Evolutionary conservation across 2,113 vertebrate species (phyloP).

Genomic region (Microtus richardsoni): DNA sequence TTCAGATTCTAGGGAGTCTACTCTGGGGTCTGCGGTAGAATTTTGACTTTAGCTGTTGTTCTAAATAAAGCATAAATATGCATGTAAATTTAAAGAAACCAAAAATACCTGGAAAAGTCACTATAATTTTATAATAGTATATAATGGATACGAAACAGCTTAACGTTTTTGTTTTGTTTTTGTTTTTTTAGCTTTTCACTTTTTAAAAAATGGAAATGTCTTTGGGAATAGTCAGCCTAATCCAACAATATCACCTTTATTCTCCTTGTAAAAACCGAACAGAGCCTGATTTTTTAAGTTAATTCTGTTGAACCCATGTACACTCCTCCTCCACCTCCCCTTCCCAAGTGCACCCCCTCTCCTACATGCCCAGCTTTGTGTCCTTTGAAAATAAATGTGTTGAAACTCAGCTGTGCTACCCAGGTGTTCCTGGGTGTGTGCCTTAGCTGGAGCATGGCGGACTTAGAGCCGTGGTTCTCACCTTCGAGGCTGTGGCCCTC

Average conservation of each 20-base stretch:
- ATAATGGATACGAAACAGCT: neutral
- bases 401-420: neutral
- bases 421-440: too few relatives aligned
- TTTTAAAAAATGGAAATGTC: conserved; percentile 22
- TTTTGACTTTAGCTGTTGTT: neutral
- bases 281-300: neutral
- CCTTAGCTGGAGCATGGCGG: neutral
- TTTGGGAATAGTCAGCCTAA: conserved; percentile 4
- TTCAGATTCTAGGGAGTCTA: neutral
- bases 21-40: neutral
- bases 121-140: neutral
- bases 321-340: neutral
- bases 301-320: too few relatives aligned
- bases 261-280: neutral
- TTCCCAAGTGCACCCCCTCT: neutral
- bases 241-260: neutral
- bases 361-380: neutral
- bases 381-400: neutral
- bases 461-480: neutral
- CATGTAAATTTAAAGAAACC: conserved; percentile 36
- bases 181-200: neutral
- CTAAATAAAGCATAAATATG: conserved; percentile 12
- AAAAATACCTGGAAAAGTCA: conserved; percentile 32
- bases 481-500: neutral
- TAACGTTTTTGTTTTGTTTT: neutral